Base-by-base conservation (phyloP, 2,113 vertebrate genomes). In the Lepus americanus region DNA sequence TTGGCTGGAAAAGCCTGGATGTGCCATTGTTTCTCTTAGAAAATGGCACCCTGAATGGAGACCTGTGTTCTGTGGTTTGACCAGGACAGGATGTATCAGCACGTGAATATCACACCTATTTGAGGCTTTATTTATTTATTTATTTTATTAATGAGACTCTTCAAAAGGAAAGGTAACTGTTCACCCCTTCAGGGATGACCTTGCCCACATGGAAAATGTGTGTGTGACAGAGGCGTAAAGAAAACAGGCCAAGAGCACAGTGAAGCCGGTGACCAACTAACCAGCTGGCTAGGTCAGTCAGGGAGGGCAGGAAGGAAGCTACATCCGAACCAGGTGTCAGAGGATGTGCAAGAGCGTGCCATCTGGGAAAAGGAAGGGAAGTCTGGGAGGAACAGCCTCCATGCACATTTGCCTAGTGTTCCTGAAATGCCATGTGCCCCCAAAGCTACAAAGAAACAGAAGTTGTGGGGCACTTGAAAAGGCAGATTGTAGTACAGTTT, bases 281-380 rank as follows among this genome's bases (percentile, higher is more conserved):
- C 74, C 87, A 74, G 90, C 36, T 23, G 36, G 49, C 55, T 33
- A 6, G 23, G 83, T 49, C 53, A 63, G 22, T 31, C 16, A 33
- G 14, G 36, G 67, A 83, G 13, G 31, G 22, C 6, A 55, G 16
- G 9, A 17, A 76, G 59, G 36, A 87, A 86, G n/a, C 66, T 80
- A 59, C 95, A 74, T 61, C 49, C 74, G 69, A 95, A 55, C 39
- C 11, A 59, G 73, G 63, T 66, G 85, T 95, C 81, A 17, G 9
- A 85, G 73, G 73, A 20, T 93, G 69, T 51, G 10, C 66, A 74
- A 55, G 76, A 88, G 78, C 33, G 16, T 66, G 36, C 87, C 90
- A 7, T 19, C 8, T 55, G 87, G 51, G 84, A 94, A 87, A 92
- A 81, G 61, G 27, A 33, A 85, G 25, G 66, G 70, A 82, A 73